Evolutionary conservation across 2,797 vertebrate species (phyloP), one percentile per base, ranked within the genome.

Genomic region (Leptoclinus maculatus): DNA sequence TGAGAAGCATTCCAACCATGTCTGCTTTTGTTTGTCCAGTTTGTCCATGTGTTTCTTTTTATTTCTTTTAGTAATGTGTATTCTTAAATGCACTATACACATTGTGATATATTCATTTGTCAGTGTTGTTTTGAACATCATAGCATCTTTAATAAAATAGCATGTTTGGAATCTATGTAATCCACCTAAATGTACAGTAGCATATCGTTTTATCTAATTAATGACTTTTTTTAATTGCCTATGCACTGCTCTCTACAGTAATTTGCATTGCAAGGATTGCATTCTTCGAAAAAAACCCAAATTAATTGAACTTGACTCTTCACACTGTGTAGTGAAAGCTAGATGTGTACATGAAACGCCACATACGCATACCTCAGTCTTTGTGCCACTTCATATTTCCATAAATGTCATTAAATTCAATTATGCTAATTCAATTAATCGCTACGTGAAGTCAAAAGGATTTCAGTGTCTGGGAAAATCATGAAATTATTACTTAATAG

Each of bases 391-490:
- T 59, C 17, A 54, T 25, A 47, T 34, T 36, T 23, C 2, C 43
- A 54, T 27, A 39, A 65, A 60, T 34, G 7, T 23, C 13, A 57
- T 63, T 32, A 60, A 62, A 79, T 60, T 45, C 5, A 9, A 54
- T 70, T 53, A 68, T 71, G 25, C 12, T 43, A 39, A 62, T 83
- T 67, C 45, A 65, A 57, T 47, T 11, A 54, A 62, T 53, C 27
- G 32, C 49, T 58, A 38, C 4, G 1, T 14, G 23, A 27, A 47
- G 71, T 67, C 41, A 65, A 71, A 79, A 51, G 49, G 21, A 75
- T 63, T 79, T 78, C 62, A 67, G 10, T 19, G 32, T 45, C 45
- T 67, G 47, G 13, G 64, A 39, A 82, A 83, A 75, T 75, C 57
- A 10, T 47, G 3, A n/a, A 45, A 59, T 62, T 19, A 71, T 78